Evolutionary conservation across 2,113 vertebrate species (phyloP), one percentile per base, ranked within the genome.

Genomic region (Anolis sagrei): DNA sequence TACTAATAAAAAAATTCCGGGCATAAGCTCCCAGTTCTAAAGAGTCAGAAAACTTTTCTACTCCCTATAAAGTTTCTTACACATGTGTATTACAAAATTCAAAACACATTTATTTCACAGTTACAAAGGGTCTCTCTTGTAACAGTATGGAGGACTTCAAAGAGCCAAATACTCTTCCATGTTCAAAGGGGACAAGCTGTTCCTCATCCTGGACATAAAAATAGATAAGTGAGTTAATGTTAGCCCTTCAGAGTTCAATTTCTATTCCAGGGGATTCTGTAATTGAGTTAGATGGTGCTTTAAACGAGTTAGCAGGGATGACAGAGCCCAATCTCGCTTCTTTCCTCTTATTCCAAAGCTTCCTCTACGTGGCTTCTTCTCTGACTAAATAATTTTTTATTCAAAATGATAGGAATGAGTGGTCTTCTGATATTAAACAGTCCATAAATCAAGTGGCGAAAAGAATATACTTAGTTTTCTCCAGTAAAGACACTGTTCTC

Each of bases 241-340:
- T 18, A 87, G 84, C 25, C 79, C 74, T 9, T 78, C 36, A 68
- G 6, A 86, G 23, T 23, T 85, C 0, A 0, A 80, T 27, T 7
- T 51, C 29, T 79, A 81, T 88, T 86, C 49, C 27, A 51, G 84
- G 78, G 32, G 58, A 74, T 74, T 80, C 84, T 80, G 32, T 86
- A 86, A 80, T 80, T 86, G 84, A 86, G 84, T 80, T 36, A 74
- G 84, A 80, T 49, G 80, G 58, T 7, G 21, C 13, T 86, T 29
- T 34, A 21, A 48, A 79, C 64, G 29, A 76, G 73, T 27, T 75
- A 83, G 75, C 23, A 62, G 34, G 69, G 54, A 74, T 86, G 84
- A 74, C 58, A 5, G 54, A 80, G 70, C 10, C 69, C 36, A 79
- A 74, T 74, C 73, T 48, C 32, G 68, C 25, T 27, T n/a, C 69